Evolutionary conservation across 2,888 invertebrate genomes (phyloP).

Genomic region (Philhelius pedissequus): DNA sequence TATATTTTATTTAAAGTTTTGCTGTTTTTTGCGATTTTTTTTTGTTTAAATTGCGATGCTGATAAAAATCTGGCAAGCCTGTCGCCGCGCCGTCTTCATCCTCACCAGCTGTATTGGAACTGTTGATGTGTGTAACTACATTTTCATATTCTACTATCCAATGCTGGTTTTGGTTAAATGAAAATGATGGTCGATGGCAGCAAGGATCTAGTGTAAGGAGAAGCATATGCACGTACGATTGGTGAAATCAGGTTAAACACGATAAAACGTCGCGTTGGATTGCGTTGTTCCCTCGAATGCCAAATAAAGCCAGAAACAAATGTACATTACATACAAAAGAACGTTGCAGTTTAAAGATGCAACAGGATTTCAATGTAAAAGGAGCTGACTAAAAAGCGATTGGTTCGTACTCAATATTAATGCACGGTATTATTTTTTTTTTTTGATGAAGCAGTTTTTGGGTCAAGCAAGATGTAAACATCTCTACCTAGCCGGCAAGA

Average conservation of each 20-base stretch:
- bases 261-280: constrained; percentile 22
- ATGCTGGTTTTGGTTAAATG: constrained; percentile 4
- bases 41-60: no score
- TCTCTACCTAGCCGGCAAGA: no score
- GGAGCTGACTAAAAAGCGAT: constrained; percentile 14
- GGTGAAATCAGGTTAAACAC: constrained; percentile 65
- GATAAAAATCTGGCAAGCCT: no score
- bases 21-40: no score
- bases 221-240: constrained; percentile 16
- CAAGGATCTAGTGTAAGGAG: constrained; percentile 60
- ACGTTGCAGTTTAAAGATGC: neutral
- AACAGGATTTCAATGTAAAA: constrained; percentile 61
- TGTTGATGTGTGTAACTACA: neutral
- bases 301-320: neutral
- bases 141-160: neutral
- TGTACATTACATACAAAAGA: constrained; percentile 21
- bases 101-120: neutral
- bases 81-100: neutral
- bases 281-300: neutral
- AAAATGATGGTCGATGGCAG: neutral
- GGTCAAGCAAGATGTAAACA: constrained; percentile 35
- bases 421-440: constrained; percentile 30
- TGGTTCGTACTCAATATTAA: constrained; percentile 1
- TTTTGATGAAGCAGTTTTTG: constrained; percentile 37
- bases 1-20: no score